Evolutionary conservation across 2,888 invertebrate genomes (phyloP).

Genomic region (Hirtodrosophila trivittata): DNA sequence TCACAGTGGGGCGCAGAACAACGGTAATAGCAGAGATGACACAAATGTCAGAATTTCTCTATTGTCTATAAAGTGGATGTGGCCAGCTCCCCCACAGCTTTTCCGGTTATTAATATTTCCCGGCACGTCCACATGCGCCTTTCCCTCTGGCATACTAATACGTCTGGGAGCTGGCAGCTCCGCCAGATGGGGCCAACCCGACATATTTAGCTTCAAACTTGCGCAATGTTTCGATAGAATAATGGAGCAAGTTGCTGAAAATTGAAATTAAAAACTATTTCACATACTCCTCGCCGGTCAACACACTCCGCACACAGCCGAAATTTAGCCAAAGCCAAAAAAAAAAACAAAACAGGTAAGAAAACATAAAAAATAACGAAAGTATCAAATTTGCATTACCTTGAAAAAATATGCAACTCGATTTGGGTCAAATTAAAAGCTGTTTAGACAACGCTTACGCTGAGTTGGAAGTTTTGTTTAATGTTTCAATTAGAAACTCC

Average conservation of each 20-base stretch:
- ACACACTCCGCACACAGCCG: conserved; percentile 26
- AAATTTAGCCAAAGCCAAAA: neutral
- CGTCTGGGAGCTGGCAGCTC: conserved; percentile 10
- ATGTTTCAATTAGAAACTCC: conserved; percentile 67
- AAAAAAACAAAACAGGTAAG: neutral
- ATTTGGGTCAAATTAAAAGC: conserved; percentile 65
- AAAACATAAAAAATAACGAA: conserved; percentile 49
- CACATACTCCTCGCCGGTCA: conserved; percentile 37
- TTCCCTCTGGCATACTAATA: conserved; percentile 56
- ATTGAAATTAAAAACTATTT: conserved; percentile 50
- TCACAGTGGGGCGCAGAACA: conserved; percentile 50
- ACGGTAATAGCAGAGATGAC: conserved; percentile 69
- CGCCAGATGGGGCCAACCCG: neutral
- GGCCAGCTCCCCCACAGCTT: conserved; percentile 58
- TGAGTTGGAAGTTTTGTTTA: conserved; percentile 46
- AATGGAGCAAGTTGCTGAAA: conserved; percentile 48
- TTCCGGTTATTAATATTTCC: conserved; percentile 77
- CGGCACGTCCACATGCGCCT: conserved; percentile 54
- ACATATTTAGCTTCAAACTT: conserved; percentile 43
- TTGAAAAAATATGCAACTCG: conserved; percentile 60
- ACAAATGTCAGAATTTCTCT: conserved; percentile 61
- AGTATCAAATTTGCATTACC: conserved; percentile 74
- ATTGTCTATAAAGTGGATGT: conserved; percentile 5
- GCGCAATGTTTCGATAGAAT: conserved; percentile 63
- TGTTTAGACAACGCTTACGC: conserved; percentile 43